A percentile compares a stretch with the other conserved stretches of the same genome.
These are phyloP conservation scores for Ochropleura leucogaster DNA, from an alignment of 2,888 invertebrate genomes.

Conservation along the genomic window DNA sequence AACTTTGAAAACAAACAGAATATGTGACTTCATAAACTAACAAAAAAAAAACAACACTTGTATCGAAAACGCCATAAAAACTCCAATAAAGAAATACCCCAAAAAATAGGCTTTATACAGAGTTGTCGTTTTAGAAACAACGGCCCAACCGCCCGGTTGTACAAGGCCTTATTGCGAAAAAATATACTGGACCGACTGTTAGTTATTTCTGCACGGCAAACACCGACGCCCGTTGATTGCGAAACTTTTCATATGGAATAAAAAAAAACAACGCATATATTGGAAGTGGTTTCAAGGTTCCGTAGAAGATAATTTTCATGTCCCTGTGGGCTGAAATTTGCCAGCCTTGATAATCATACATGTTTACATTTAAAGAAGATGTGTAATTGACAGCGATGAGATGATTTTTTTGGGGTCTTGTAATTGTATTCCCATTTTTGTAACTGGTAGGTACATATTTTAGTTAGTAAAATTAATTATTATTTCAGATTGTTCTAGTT, in stretches of 20 bases:
- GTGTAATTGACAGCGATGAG: no score
- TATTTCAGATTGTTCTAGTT: no score
- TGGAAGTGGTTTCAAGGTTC: slow-evolving; percentile 35
- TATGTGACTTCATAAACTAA: background rate
- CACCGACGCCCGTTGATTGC: slow-evolving; percentile 73
- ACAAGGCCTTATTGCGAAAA: slow-evolving; percentile 54
- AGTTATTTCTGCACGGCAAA: slow-evolving; percentile 71
- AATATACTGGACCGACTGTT: slow-evolving; percentile 59
- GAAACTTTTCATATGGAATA: slow-evolving; percentile 70
- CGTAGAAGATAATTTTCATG: slow-evolving; percentile 13
- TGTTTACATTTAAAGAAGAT: no score
- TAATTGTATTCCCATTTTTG: no score
- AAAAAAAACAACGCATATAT: slow-evolving; percentile 57
- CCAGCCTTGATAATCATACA: no score
- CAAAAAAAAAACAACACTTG: background rate
- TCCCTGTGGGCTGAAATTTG: background rate
- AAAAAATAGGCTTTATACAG: slow-evolving; percentile 11
- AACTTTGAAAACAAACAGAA: no score
- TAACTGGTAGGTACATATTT: no score
- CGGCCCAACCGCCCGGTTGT: slow-evolving; percentile 2
- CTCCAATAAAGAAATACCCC: slow-evolving; percentile 13
- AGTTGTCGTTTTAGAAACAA: slow-evolving; percentile 14
- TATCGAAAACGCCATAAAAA: slow-evolving; percentile 9
- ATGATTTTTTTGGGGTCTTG: no score
- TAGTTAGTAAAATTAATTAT: no score